Evolutionary conservation across 2,113 vertebrate species (phyloP).

Genomic region (Suricata suricatta): DNA sequence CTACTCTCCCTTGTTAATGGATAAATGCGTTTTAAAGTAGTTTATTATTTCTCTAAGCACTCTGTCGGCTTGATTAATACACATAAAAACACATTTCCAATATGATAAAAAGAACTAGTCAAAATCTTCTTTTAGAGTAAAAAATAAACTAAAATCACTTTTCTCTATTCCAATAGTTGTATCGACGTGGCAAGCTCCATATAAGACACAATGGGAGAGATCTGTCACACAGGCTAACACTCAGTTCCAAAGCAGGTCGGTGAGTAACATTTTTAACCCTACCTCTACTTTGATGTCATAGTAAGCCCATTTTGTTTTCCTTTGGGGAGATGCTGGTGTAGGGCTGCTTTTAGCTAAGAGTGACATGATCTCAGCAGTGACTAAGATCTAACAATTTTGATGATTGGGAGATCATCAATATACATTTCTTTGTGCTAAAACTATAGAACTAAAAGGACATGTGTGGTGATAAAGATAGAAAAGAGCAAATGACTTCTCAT

Average conservation of each 20-base stretch:
- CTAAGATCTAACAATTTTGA: slow-evolving; percentile 1
- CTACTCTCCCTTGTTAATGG: not conserved
- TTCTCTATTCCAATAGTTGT: not conserved
- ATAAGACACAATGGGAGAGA: not conserved
- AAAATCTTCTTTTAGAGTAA: not conserved
- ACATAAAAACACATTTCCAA: not conserved
- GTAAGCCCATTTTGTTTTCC: not conserved
- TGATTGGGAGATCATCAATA: not conserved
- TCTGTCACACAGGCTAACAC: not conserved
- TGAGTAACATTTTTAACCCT: not conserved
- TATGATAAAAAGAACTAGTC: not conserved
- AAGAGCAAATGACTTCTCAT: not conserved
- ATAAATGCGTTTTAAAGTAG: not conserved
- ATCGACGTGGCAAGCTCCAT: not conserved
- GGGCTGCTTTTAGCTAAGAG: not conserved
- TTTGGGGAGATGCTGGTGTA: not conserved
- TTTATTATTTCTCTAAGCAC: not conserved
- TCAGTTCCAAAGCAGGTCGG: not conserved
- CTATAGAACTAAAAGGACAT: not conserved
- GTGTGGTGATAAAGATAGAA: not conserved
- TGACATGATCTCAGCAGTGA: not conserved
- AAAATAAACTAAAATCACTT: not conserved
- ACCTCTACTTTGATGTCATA: not conserved
- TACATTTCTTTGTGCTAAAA: not conserved
- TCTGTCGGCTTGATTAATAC: not conserved